Conservation (phyloP, 2,113 vertebrate genomes). For the Perccottus glenii region DNA sequence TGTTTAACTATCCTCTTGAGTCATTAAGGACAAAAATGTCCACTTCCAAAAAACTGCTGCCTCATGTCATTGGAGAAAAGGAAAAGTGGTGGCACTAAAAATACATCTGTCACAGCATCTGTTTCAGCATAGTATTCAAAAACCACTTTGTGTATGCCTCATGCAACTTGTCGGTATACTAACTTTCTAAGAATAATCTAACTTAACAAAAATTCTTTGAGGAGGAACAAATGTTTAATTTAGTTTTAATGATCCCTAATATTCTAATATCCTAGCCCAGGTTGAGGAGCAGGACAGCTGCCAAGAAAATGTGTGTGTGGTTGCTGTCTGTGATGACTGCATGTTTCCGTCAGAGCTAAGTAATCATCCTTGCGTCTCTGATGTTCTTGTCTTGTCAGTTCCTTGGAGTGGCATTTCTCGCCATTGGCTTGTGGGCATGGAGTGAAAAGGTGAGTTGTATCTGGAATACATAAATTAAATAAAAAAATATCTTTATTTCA, state of each 20-base stretch:
- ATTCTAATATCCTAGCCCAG: no score
- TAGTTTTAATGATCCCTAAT: conserved; percentile 39
- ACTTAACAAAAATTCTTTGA: no score
- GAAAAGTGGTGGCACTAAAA: neutral
- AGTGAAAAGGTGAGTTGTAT: conserved; percentile 68
- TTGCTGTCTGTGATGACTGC: conserved; percentile 31
- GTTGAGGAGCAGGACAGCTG: conserved; percentile 29
- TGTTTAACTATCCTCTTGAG: no score
- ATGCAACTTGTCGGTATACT: no score
- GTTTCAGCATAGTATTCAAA: neutral
- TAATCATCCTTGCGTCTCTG: conserved; percentile 16
- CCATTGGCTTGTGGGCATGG: conserved; percentile 75
- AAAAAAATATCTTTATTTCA: neutral
- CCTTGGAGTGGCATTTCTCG: conserved; percentile 73
- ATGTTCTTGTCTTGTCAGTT: conserved; percentile 53
- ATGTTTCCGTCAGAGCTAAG: conserved; percentile 27
- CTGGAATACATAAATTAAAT: no score
- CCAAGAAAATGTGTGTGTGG: conserved; percentile 59
- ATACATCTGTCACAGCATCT: neutral
- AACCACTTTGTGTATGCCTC: neutral
- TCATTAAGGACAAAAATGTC: no score
- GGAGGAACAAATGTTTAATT: neutral
- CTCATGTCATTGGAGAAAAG: neutral
- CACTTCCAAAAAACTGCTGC: no score
- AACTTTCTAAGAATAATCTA: no score